A percentile compares a stretch with the other conserved stretches of the same genome.
phyloP scores from a whole-genome alignment of 2,797 vertebrate species.

The Caiman crocodilus region DNA sequence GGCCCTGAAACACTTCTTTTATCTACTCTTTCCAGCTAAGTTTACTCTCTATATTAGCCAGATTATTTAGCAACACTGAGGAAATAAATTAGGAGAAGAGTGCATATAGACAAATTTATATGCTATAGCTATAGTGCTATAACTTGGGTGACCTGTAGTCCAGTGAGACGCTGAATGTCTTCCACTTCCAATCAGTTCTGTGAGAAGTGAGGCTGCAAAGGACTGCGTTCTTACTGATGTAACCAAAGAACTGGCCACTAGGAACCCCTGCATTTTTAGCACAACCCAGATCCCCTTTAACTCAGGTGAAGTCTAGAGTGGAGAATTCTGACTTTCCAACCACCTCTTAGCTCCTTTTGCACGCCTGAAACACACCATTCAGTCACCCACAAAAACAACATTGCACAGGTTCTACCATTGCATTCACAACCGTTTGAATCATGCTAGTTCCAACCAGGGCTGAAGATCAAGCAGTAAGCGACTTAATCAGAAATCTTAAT shows the following conservation, averaged over 20 bases:
- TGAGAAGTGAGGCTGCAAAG: neutral
- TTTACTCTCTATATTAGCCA: neutral
- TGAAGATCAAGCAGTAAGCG: neutral
- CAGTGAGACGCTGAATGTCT: too few relatives aligned
- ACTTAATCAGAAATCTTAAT: neutral
- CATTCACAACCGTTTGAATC: neutral
- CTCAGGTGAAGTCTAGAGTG: fast-evolving
- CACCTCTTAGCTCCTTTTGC: neutral
- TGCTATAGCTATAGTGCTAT: too few relatives aligned
- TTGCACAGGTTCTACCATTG: neutral
- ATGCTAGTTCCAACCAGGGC: neutral
- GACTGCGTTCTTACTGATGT: fast-evolving
- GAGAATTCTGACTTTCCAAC: neutral
- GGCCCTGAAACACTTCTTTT: neutral
- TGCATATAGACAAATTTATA: neutral
- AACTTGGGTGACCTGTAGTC: neutral
- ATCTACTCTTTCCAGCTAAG: neutral
- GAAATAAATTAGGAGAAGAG: neutral
- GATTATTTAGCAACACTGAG: neutral
- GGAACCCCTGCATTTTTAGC: neutral
- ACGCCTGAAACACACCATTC: neutral
- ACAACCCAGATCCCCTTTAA: neutral
- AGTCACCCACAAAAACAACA: neutral
- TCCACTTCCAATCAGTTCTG: neutral
- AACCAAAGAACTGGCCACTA: neutral